Evolutionary conservation across 2,888 invertebrate genomes (phyloP).

Genomic region (Idaea straminata): DNA sequence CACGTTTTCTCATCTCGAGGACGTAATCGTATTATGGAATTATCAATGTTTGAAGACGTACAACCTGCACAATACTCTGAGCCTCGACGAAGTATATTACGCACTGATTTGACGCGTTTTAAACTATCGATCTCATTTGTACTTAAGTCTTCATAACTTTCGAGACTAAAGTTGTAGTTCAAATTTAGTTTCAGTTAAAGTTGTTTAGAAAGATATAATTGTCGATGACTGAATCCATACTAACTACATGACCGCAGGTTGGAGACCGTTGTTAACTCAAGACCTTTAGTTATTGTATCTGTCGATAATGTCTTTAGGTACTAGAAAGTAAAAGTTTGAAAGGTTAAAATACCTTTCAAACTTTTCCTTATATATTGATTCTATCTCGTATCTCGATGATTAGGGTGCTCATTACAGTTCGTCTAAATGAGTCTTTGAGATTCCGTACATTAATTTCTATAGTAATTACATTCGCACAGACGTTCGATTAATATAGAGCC

Average conservation of each 20-base stretch:
- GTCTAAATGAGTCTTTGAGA: constrained; percentile 15
- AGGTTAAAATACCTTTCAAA: no score
- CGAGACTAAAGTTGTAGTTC: neutral
- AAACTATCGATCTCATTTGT: neutral
- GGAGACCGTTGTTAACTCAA: neutral
- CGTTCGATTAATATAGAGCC: constrained; percentile 17
- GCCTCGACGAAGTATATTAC: neutral
- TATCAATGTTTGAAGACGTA: neutral
- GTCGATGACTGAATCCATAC: neutral
- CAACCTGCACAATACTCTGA: neutral
- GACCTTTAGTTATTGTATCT: neutral
- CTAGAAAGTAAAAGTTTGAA: no score
- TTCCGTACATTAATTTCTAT: constrained; percentile 26
- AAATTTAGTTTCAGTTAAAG: neutral
- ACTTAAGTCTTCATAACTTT: neutral
- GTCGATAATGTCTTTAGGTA: no score
- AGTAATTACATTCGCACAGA: constrained; percentile 21
- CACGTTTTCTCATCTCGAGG: neutral
- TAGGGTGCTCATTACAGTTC: neutral
- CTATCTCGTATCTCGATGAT: neutral
- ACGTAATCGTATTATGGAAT: constrained; percentile 1
- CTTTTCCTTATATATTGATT: no score
- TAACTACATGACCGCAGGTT: no score
- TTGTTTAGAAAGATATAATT: neutral
- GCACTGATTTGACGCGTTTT: neutral